Percentiles rank a stretch among this genome's conserved stretches.
Conservation (phyloP, 2,113 vertebrate genomes). For the Pelecanoides urinatrix region DNA sequence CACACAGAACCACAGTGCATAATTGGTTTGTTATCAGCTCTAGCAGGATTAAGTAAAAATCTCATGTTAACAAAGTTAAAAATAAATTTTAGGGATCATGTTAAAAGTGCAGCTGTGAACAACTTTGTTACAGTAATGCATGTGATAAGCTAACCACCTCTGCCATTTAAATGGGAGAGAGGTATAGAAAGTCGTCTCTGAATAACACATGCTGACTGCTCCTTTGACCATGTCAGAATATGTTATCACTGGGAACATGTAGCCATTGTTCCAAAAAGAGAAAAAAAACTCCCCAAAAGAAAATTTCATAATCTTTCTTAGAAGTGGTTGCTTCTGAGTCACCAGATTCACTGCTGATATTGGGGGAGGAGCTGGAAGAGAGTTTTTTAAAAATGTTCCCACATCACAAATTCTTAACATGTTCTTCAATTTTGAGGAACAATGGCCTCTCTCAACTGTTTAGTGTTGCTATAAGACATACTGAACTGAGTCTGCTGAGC, state of each 20-base stretch:
- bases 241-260: not conserved
- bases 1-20: not conserved
- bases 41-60: not conserved
- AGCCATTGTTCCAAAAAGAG: not conserved
- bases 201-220: not conserved
- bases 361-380: not conserved
- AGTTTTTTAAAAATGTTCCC: not conserved
- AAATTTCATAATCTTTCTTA: not conserved
- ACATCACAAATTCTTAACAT: not conserved
- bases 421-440: not conserved
- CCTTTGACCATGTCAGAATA: not conserved
- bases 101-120: not conserved
- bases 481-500: not conserved
- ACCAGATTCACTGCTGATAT: not conserved
- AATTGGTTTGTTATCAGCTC: not conserved
- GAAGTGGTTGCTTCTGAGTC: not conserved
- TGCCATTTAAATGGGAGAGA: not conserved
- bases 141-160: not conserved
- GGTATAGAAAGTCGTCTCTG: not conserved
- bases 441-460: rapidly evolving
- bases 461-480: not conserved
- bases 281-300: not conserved
- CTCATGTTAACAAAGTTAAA: not conserved
- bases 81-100: not conserved
- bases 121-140: not conserved